Evolutionary conservation across 30 jellyfish, hydroid and myxozoan genomes (phyloP).

Genomic region (Turritopsis dohrnii): DNA sequence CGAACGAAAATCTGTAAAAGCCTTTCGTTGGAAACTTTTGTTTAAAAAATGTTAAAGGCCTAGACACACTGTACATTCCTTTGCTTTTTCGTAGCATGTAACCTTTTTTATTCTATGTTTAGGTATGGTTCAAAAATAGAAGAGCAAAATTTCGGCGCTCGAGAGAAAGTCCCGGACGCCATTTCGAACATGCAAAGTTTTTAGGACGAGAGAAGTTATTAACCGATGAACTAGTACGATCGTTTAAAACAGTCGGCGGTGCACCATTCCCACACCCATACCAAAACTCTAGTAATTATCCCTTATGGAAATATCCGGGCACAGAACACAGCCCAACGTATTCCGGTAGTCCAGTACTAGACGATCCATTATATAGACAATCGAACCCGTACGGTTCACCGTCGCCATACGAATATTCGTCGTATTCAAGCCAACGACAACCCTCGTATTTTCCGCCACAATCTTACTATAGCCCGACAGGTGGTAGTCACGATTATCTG

Average conservation of each 20-base stretch:
- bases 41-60: neutral
- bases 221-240: constrained; percentile 86
- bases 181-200: constrained; percentile 67
- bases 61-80: neutral
- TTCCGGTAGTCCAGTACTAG: constrained; percentile 63
- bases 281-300: constrained; percentile 67
- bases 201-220: constrained; percentile 86
- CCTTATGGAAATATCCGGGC: constrained; percentile 94
- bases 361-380: constrained; percentile 57
- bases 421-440: constrained; percentile 68
- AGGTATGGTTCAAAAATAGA: constrained; percentile 98
- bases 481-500: constrained; percentile 76
- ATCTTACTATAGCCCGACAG: constrained; percentile 82
- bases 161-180: constrained; percentile 97
- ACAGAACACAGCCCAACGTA: constrained; percentile 56
- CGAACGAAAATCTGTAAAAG: too few species aligned
- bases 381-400: constrained; percentile 69
- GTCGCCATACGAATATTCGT: constrained; percentile 76
- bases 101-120: neutral
- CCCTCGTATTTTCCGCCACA: constrained; percentile 73
- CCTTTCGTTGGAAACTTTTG: too few species aligned
- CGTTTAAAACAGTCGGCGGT: constrained; percentile 68
- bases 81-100: neutral
- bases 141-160: constrained; percentile 97
- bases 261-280: constrained; percentile 75